Evolutionary conservation across 2,113 vertebrate species (phyloP), one percentile per base, ranked within the genome.

Genomic region (Eptesicus fuscus): DNA sequence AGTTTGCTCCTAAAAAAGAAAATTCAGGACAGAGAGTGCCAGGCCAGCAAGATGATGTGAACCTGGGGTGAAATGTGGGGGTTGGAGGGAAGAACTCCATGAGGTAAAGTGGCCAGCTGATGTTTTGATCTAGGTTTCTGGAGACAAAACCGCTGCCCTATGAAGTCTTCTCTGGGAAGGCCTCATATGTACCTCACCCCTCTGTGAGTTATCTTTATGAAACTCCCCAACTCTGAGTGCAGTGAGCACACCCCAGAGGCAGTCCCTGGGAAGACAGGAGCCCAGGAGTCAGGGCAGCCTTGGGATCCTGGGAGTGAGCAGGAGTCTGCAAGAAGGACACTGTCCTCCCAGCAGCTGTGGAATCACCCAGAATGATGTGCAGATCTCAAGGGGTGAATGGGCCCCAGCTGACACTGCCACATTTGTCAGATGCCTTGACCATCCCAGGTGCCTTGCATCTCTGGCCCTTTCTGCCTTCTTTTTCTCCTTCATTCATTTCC

Each of bases 401-500:
- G 2, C 6, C 30, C 25, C 37, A 2, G 10, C 37, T 61, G 49
- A 70, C 30, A 65, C 37, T 8, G 30, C 44, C 63, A 79, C 14
- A 10, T 65, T 20, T 44, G 4, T 63, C 25, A 86, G 90, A 70
- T 7, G 9, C 12, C 3, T 53, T 42, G 56, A 53, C 28, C 42
- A 35, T 23, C 30, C 25, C 22, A 67, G 56, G 44, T 9, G 5
- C 23, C n/a, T 56, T 37, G 1, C 10, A 47, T 22, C 32, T 80
- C 76, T 40, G 9, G 17, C 6, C 8, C 35, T 56, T 76, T 14
- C 35, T 73, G 30, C 35, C 10, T 53, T 85, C 20, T 51, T 95
- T 78, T 73, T 79, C 11, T 30, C 35, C 22, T 35, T 5, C 37
- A 23, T 82, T 90, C 18, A 35, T 77, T 96, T 90, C 17, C 71